Evolutionary conservation across 2,797 vertebrate genomes (phyloP).

Genomic region (Dipus sagitta): DNA sequence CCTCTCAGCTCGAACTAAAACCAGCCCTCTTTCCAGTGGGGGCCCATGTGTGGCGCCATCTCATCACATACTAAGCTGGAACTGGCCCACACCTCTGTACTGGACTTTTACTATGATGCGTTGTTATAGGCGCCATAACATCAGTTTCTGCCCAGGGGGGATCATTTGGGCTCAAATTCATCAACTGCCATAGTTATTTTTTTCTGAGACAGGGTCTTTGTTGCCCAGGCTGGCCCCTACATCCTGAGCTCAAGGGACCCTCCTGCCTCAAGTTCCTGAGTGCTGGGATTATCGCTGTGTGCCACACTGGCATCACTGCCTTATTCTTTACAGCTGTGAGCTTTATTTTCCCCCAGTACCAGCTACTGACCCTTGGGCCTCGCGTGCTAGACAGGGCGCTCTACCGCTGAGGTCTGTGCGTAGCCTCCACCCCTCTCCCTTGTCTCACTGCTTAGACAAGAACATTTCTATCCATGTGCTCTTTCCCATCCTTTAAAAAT

Average conservation of each 20-base stretch:
- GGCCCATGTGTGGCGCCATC: background rate
- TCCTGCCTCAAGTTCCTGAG: background rate
- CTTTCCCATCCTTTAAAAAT: too few species aligned
- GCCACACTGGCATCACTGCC: background rate
- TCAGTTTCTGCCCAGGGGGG: background rate
- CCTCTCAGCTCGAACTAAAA: conserved; percentile 11
- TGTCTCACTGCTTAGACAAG: background rate
- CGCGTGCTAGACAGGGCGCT: background rate
- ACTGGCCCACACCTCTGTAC: background rate
- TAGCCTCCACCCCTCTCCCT: too few species aligned
- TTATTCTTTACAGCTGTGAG: background rate
- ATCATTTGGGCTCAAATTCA: background rate
- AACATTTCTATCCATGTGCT: background rate
- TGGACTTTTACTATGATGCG: background rate
- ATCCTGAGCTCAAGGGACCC: background rate
- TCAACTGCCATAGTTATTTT: background rate
- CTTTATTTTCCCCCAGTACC: background rate
- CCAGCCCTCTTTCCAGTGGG: background rate
- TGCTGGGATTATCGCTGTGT: background rate
- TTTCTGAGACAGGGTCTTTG: background rate
- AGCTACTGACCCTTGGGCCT: background rate
- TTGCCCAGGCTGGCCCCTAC: background rate
- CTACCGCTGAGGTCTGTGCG: background rate
- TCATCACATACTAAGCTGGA: background rate
- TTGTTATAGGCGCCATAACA: background rate